Evolutionary conservation across 2,113 vertebrate genomes (phyloP).

Genomic region (Toxostoma redivivum): DNA sequence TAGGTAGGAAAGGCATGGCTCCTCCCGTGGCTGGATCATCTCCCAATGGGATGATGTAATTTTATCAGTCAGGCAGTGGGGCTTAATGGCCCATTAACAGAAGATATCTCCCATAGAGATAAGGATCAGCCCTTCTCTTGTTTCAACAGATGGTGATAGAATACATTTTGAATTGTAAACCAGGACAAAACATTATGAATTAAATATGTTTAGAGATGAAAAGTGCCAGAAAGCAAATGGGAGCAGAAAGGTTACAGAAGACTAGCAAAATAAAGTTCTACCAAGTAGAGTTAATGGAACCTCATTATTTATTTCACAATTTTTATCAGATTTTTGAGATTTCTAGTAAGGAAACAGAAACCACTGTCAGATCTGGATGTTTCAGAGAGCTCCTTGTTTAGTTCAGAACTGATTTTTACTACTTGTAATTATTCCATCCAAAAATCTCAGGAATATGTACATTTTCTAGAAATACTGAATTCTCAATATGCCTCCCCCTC

Average conservation of each 20-base stretch:
- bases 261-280: background rate
- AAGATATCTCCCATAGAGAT: too few relatives aligned
- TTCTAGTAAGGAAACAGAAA: background rate
- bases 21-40: too few relatives aligned
- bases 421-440: background rate
- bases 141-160: too few relatives aligned
- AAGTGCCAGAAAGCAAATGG: background rate
- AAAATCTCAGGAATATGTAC: background rate
- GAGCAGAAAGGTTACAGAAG: background rate
- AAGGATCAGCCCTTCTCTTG: too few relatives aligned
- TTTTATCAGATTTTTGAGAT: background rate
- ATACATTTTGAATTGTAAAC: too few relatives aligned
- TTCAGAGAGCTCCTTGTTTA: background rate
- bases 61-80: too few relatives aligned
- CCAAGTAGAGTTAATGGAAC: background rate
- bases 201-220: background rate
- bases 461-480: background rate
- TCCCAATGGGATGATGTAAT: too few relatives aligned
- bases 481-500: background rate
- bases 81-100: too few relatives aligned
- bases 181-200: background rate
- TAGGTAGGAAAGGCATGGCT: too few relatives aligned
- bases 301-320: background rate
- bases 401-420: background rate
- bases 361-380: background rate